These are phyloP conservation scores for Boloria selene DNA, from an alignment of 2,888 invertebrate species.

Conservation along the genomic window DNA sequence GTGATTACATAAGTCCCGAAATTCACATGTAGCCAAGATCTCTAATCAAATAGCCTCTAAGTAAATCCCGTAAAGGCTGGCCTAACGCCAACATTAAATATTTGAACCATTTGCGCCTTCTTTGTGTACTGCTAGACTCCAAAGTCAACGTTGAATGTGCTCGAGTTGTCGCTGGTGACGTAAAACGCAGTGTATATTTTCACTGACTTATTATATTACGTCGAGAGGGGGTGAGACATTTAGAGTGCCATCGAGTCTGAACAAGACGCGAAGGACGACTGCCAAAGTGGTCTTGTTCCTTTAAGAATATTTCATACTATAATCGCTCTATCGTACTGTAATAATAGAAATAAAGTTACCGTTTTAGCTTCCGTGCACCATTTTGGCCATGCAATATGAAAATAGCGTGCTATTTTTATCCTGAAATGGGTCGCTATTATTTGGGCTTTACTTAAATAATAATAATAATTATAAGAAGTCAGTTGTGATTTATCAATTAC, in stretches of 20 bases:
- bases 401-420: slow-evolving; percentile 6
- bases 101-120: slow-evolving; percentile 47
- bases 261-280: slow-evolving; percentile 34
- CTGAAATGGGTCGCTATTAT: background rate
- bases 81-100: slow-evolving; percentile 44
- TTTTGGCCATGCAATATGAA: slow-evolving; percentile 15
- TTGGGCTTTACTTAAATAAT: background rate
- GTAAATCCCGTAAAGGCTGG: slow-evolving; percentile 38
- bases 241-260: slow-evolving; percentile 38
- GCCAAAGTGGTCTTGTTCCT: slow-evolving; percentile 40
- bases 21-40: background rate
- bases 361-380: background rate
- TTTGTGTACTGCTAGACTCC: slow-evolving; percentile 54
- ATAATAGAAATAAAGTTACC: slow-evolving; percentile 17
- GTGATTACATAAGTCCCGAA: slow-evolving; percentile 1
- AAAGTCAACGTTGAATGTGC: slow-evolving; percentile 62
- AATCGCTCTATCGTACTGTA: slow-evolving; percentile 32
- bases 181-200: slow-evolving; percentile 54
- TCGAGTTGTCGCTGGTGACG: slow-evolving; percentile 54
- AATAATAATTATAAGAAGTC: no score
- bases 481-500: no score
- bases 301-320: slow-evolving; percentile 35
- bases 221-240: slow-evolving; percentile 29
- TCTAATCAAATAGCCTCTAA: slow-evolving; percentile 25
- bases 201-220: slow-evolving; percentile 49